phyloP scores from a whole-genome alignment of 2,888 invertebrate genomes.

The Pseudococcus jackbeardsleyi region DNA sequence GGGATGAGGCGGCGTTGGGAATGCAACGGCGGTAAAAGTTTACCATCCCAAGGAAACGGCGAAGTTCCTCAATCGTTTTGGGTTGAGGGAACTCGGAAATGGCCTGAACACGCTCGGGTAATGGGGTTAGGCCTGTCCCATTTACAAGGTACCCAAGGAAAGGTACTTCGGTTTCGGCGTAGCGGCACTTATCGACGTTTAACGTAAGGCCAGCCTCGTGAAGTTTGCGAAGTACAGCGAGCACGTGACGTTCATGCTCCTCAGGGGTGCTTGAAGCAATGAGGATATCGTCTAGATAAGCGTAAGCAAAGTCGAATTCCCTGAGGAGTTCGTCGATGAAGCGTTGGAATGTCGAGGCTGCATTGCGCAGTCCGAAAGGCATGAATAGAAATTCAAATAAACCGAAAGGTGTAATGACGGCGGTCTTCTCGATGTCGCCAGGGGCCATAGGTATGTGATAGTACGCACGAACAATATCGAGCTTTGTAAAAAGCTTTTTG shows the following conservation, averaged over 20 bases:
- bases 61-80: not conserved
- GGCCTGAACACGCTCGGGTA: not conserved
- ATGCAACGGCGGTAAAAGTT: not conserved
- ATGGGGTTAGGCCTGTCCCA: not conserved
- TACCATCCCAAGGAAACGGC: not conserved
- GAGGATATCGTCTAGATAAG: not conserved
- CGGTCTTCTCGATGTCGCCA: not conserved
- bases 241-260: not conserved
- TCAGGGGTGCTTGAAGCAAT: not conserved
- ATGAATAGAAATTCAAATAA: not conserved
- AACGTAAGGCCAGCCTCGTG: not conserved
- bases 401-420: not conserved
- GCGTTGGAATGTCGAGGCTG: not conserved
- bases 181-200: constrained; percentile 14
- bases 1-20: not conserved
- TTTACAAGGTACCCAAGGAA: too few relatives aligned
- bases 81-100: not conserved
- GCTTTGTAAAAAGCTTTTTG: not conserved
- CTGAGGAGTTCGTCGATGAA: not conserved
- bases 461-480: not conserved
- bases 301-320: not conserved
- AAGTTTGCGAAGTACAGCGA: too few relatives aligned
- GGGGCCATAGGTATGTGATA: not conserved
- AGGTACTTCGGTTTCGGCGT: not conserved
- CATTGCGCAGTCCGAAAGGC: not conserved